Evolutionary conservation across 2,113 vertebrate species (phyloP).

Genomic region (Nannospalax galili): DNA sequence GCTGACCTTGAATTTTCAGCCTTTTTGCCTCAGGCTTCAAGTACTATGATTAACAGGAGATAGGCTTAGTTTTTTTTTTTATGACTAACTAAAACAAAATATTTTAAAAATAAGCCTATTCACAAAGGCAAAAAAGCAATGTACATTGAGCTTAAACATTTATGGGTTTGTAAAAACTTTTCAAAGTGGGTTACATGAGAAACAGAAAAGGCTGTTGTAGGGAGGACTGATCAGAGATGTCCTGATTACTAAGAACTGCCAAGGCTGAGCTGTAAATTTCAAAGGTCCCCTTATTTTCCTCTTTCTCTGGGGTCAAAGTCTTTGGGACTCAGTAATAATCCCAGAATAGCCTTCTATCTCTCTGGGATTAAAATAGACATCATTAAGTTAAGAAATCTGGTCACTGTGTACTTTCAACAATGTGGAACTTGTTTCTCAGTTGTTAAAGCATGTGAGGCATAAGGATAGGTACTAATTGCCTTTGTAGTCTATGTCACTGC

Average conservation of each 20-base stretch:
- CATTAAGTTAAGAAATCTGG: slow-evolving; percentile 32
- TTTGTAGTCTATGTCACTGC: neutral
- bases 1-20: neutral
- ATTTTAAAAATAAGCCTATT: slow-evolving; percentile 51
- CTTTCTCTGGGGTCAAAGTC: slow-evolving; percentile 53
- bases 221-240: neutral
- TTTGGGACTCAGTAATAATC: neutral
- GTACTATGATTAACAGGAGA: neutral
- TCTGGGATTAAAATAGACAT: slow-evolving; percentile 30
- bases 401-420: slow-evolving; percentile 20
- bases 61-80: neutral
- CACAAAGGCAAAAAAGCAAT: neutral
- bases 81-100: slow-evolving; percentile 12
- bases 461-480: neutral
- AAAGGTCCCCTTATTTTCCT: neutral
- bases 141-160: neutral
- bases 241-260: slow-evolving; percentile 40
- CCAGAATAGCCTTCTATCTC: slow-evolving; percentile 37
- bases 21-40: neutral
- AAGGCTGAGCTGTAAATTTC: neutral
- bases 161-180: slow-evolving; percentile 26
- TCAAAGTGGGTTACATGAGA: neutral
- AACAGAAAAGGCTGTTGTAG: neutral
- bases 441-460: neutral
- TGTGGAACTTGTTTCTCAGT: neutral